These are phyloP conservation scores for Sebastes elongatus DNA, from an alignment of 2,797 vertebrate species.

Conservation along the genomic window DNA sequence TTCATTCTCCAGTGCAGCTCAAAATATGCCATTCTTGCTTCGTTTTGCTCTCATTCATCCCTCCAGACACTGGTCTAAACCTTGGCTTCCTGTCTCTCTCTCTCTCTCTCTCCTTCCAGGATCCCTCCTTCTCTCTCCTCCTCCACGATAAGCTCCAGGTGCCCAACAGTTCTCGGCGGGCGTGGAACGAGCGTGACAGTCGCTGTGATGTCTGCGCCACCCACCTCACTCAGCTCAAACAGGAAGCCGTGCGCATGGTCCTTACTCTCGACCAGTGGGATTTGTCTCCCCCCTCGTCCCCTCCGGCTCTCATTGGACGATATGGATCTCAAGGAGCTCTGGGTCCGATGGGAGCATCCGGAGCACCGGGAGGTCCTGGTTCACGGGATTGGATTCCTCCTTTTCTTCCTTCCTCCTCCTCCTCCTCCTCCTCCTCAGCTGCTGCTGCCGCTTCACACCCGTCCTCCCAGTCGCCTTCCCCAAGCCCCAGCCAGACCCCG, in stretches of 20 bases:
- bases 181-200: constrained; percentile 95
- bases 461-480: constrained; percentile 59
- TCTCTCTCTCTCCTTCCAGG: constrained; percentile 79
- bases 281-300: constrained; percentile 89
- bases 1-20: background rate
- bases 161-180: constrained; percentile 91
- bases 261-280: constrained; percentile 91
- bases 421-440: constrained; percentile 18
- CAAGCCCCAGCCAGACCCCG: constrained; percentile 67
- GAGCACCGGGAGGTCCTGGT: constrained; percentile 42
- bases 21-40: background rate
- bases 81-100: constrained; percentile 9
- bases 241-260: constrained; percentile 96
- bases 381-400: constrained; percentile 68
- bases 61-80: constrained; percentile 7
- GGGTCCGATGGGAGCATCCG: constrained; percentile 40
- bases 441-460: constrained; percentile 30
- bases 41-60: background rate
- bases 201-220: constrained; percentile 95
- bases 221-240: constrained; percentile 94
- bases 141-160: constrained; percentile 97
- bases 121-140: constrained; percentile 90
- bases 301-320: constrained; percentile 74
- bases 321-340: constrained; percentile 57
- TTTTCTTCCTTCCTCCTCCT: constrained; percentile 70